A percentile compares a stretch with the other conserved stretches of the same genome.
Evolutionary conservation across 2,113 vertebrate genomes (phyloP).

Genomic region (Protobothrops flavoviridis): DNA sequence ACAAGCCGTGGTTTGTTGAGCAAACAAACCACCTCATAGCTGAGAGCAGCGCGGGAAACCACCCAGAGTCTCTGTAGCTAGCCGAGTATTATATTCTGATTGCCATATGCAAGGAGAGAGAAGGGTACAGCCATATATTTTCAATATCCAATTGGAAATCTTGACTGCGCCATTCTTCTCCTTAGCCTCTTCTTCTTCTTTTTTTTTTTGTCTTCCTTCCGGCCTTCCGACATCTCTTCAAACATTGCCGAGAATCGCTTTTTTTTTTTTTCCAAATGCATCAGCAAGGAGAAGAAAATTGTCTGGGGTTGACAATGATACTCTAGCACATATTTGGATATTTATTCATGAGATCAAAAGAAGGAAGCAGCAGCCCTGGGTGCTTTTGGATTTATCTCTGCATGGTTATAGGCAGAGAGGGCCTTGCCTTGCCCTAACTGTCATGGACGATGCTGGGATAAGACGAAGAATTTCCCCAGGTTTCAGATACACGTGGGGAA

Average conservation of each 20-base stretch:
- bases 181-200: not conserved
- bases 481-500: slow-evolving; percentile 72
- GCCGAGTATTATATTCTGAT: not conserved
- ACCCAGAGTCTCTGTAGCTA: not conserved
- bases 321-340: slow-evolving; percentile 46
- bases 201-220: slow-evolving; percentile 18
- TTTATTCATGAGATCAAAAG: slow-evolving; percentile 68
- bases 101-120: not conserved
- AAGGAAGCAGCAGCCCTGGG: slow-evolving; percentile 69
- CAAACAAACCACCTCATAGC: not conserved
- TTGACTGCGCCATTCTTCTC: not conserved
- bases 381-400: slow-evolving; percentile 71
- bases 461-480: slow-evolving; percentile 75
- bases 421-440: slow-evolving; percentile 60
- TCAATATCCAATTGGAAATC: not conserved
- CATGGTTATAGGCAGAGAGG: slow-evolving; percentile 50
- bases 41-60: not conserved
- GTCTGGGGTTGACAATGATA: slow-evolving; percentile 40
- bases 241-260: slow-evolving; percentile 43
- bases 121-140: not conserved
- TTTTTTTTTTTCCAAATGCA: slow-evolving; percentile 41
- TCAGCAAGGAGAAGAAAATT: slow-evolving; percentile 38
- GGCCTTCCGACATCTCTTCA: slow-evolving; percentile 35
- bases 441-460: slow-evolving; percentile 67
- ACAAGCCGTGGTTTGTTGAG: not conserved